These are phyloP conservation scores for Vombatus ursinus DNA, from an alignment of 2,113 vertebrate genomes.

Conservation along the genomic window DNA sequence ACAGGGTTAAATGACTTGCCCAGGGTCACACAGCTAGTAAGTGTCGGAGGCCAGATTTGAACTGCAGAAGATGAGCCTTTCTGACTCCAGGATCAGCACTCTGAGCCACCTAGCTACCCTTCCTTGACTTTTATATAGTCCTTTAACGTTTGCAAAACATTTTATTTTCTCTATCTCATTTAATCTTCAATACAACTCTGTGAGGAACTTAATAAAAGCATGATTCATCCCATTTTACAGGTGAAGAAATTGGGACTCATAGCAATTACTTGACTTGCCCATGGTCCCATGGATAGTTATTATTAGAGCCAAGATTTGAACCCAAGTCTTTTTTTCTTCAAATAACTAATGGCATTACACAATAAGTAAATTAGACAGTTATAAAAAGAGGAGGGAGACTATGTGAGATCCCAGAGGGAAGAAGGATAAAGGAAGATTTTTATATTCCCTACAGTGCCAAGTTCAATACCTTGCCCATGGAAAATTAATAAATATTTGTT, in stretches of 20 bases:
- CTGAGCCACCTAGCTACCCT: no score
- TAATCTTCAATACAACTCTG: neutral
- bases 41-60: no score
- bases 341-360: neutral
- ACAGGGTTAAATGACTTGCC: neutral
- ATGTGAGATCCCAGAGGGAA: neutral
- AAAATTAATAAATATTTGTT: neutral
- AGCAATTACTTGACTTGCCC: neutral
- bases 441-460: neutral
- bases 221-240: neutral
- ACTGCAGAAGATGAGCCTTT: no score
- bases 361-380: neutral
- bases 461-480: neutral
- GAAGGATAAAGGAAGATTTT: neutral
- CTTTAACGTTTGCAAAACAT: neutral
- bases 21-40: neutral
- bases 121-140: no score
- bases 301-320: neutral
- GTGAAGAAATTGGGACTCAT: neutral
- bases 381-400: neutral
- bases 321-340: neutral
- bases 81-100: no score
- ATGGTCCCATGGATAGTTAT: no score
- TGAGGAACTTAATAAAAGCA: neutral
- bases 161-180: neutral